Base-by-base conservation (phyloP, 2,888 invertebrate species). In the Caenorhabditis uteleia region DNA sequence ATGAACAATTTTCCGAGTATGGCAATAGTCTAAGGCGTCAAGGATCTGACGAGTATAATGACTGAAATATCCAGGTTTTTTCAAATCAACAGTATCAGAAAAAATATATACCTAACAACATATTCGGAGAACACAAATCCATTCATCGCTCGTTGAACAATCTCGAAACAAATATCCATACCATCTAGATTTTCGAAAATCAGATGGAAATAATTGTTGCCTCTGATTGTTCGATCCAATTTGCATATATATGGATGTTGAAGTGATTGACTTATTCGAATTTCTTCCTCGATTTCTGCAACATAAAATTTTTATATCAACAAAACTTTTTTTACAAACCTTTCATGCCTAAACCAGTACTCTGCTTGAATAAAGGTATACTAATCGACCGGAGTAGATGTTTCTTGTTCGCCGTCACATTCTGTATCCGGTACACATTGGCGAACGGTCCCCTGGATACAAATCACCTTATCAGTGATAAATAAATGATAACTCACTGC, bases 71-170 rank as follows among this genome's bases (percentile, higher is more conserved):
- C 14, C 5, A 43, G 16, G 7, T 25, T 46, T 43, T 14, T 31
- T 38, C 34, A 1, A 12, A 29, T 27, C 3, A 44, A n/a, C 20
- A 16, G 12, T 16, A 14, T 6, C 10, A 31, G 21, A 54, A 25
- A 10, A 16, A 12, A 25, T 12, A 27, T 42, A 88, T 87, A 94
- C 95, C 95, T 95, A 72, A 95, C 94, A 51, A 98, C 98, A 39
- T 95, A 94, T 87, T 98, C 98, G 83, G 97, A 98, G 87, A 98
- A 98, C 61, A 95, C 95, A 86, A 98, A 98, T 70, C 98, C 97
- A 50, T 93, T 91, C 29, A 91, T 90, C 23, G 97, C 97, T 38
- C 82, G 56, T 54, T 77, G 75, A 18, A 79, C 82, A 38, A 82
- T 74, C 43, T 98, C 98, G 86, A 93, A 95, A 86, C 95, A 97